These are phyloP conservation scores for Ernsta delagoae DNA, from an alignment of 2,888 invertebrate species.

Conservation along the genomic window DNA sequence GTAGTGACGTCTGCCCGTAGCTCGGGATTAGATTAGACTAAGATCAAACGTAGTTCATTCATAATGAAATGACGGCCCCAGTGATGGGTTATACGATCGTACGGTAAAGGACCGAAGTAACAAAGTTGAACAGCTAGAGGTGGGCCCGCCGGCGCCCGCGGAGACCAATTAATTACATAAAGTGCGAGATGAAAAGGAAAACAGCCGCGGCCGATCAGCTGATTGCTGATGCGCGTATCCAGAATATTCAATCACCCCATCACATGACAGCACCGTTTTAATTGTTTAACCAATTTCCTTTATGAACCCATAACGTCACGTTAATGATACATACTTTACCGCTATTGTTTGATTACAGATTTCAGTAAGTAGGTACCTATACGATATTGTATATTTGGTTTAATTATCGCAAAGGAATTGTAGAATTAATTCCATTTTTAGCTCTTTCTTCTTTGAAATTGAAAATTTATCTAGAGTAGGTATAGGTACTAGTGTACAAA, in stretches of 20 bases:
- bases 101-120: conserved; percentile 54
- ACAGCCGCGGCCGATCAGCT: conserved; percentile 72
- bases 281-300: conserved; percentile 68
- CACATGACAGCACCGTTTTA: conserved; percentile 52
- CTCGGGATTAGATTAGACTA: conserved; percentile 43
- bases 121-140: conserved; percentile 58
- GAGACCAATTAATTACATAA: conserved; percentile 76
- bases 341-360: too few species aligned
- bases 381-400: too few species aligned
- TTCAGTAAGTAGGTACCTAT: too few species aligned
- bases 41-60: conserved; percentile 64
- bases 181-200: conserved; percentile 79
- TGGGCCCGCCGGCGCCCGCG: conserved; percentile 63
- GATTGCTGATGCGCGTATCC: conserved; percentile 59
- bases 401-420: not conserved
- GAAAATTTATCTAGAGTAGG: conserved; percentile 12
- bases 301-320: not conserved
- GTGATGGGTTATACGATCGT: conserved; percentile 45
- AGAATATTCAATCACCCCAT: conserved; percentile 49
- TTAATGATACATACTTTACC: too few species aligned
- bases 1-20: conserved; percentile 38
- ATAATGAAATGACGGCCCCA: conserved; percentile 62
- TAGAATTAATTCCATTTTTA: not conserved
- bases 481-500: conserved; percentile 20
- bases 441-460: not conserved